Evolutionary conservation across 2,888 invertebrate genomes (phyloP), one percentile per base, ranked within the genome.

Genomic region (Dryadula phaetusa): DNA sequence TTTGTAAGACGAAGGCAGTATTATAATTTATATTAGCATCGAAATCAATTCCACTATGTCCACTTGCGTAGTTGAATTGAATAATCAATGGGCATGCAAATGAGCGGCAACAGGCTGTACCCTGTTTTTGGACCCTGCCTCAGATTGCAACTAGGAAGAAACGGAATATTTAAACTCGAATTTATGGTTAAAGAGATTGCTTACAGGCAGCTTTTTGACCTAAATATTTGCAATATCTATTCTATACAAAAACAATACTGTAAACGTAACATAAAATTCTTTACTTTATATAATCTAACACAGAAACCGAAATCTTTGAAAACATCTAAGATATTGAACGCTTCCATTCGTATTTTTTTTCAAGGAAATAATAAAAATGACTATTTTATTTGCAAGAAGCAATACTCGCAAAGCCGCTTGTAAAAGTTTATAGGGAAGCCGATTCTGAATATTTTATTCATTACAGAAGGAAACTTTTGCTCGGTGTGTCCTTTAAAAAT

Each of bases 21-120:
- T 78, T 80, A 86, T 82, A 83, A 84, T 83, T 79, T 78, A 74
- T 76, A 88, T 87, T 87, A 85, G 83, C 86, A 87, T 87, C 83
- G 86, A 86, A 87, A 87, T 87, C 87, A 86, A 86, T 88, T 82
- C 81, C 76, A 79, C 77, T 76, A 72, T 76, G 83, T 83, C 84
- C 83, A 79, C 77, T 76, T 73, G 76, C 77, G 70, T 74, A 73
- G 77, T 73, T 72, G 70, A 65, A 88, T 87, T 90, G 91, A 88
- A 91, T 90, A 91, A 91, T 91, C 90, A 90, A 90, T 91, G 78
- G 79, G 81, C 82, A 91, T 90, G 90, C 86, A 88, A 91, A 90
- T 90, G 81, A 77, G 72, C 81, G 84, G 86, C 88, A 88, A 88
- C 89, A 87, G 89, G 86, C 86, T 66, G 80, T 71, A 76, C 78